Percentiles rank a stretch among this genome's conserved stretches.
These are phyloP conservation scores for Emydoidea blandingii DNA, from an alignment of 2,797 vertebrate species.

Conservation along the genomic window DNA sequence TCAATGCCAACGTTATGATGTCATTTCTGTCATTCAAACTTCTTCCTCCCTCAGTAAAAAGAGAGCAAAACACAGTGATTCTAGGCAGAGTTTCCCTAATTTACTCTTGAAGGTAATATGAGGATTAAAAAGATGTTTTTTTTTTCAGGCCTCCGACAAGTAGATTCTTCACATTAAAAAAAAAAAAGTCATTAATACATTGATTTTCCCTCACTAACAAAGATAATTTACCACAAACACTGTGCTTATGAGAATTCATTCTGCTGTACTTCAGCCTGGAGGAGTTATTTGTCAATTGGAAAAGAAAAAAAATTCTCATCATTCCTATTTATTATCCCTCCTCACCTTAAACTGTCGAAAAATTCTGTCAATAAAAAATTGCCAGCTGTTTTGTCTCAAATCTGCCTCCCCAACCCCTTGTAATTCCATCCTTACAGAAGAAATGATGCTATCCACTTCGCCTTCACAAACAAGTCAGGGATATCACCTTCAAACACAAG, in stretches of 20 bases:
- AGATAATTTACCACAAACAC: slow-evolving; percentile 67
- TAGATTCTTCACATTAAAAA: slow-evolving; percentile 31
- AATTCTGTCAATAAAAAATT: slow-evolving; percentile 85
- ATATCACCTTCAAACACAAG: slow-evolving; percentile 78
- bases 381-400: slow-evolving; percentile 85
- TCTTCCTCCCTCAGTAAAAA: slow-evolving; percentile 28
- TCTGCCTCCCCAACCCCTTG: slow-evolving; percentile 80
- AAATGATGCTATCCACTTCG: slow-evolving; percentile 81
- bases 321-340: slow-evolving; percentile 40
- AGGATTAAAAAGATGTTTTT: slow-evolving; percentile 64
- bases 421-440: slow-evolving; percentile 84
- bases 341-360: slow-evolving; percentile 78
- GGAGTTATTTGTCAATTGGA: slow-evolving; percentile 54
- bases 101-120: slow-evolving; percentile 13
- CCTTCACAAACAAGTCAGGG: slow-evolving; percentile 84
- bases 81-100: slow-evolving; percentile 26
- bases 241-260: slow-evolving; percentile 61
- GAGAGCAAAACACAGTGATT: background rate
- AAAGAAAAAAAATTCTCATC: background rate
- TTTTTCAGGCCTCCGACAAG: slow-evolving; percentile 50
- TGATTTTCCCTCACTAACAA: slow-evolving; percentile 66
- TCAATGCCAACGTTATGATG: slow-evolving; percentile 36
- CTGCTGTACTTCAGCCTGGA: slow-evolving; percentile 37
- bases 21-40: slow-evolving; percentile 32
- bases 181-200: slow-evolving; percentile 54